Base-by-base conservation (phyloP, 2,113 vertebrate genomes). In the Chaenogobius annularis region DNA sequence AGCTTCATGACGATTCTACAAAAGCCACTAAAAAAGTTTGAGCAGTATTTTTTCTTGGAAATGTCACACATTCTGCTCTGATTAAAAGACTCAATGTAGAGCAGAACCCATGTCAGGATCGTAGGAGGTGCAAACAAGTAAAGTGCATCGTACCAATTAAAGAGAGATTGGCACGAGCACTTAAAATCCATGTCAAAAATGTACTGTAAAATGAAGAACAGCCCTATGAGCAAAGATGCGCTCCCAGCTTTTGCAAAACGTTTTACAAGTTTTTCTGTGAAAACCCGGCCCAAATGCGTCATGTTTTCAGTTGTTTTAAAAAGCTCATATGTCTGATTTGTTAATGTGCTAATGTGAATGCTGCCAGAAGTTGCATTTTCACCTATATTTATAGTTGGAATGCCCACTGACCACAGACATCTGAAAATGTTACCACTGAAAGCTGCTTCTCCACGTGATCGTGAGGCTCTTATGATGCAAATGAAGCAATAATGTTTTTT, bases 211-310 rank as follows among this genome's bases (percentile, higher is more conserved):
- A 77, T 66, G 48, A 35, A 77, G 40, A 81, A 70, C 0, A 83
- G 0, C 13, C 61, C 10, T 0, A 86, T 40, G 9, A 83, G 44
- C 66, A 86, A 0, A 0, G 83, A 69, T 2, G 3, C 7, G n/a
- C 61, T 37, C 20, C 77, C n/a, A 50, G 0, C 0, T 4, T 4
- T 52, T 10, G 0, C 62, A 0, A 83, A 3, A 8, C 17, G 0
- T 9, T 75, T 0, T 7, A 73, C 8, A 59, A 68, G 2, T 52
- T 3, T 52, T 0, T 43, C 31, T 19, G 5, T 6, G 12, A 69
- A 6, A 0, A 72, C 37, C 0, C 0, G 50, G 46, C 5, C 0
- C 0, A 6, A 0, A 3, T 19, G 56, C 59, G 12, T 0, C 72
- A 70, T 84, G 59, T 26, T 22, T 26, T 19, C 50, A 26, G 12